Conservation (phyloP, 2,113 vertebrate genomes). For the Thryonomys swinderianus region DNA sequence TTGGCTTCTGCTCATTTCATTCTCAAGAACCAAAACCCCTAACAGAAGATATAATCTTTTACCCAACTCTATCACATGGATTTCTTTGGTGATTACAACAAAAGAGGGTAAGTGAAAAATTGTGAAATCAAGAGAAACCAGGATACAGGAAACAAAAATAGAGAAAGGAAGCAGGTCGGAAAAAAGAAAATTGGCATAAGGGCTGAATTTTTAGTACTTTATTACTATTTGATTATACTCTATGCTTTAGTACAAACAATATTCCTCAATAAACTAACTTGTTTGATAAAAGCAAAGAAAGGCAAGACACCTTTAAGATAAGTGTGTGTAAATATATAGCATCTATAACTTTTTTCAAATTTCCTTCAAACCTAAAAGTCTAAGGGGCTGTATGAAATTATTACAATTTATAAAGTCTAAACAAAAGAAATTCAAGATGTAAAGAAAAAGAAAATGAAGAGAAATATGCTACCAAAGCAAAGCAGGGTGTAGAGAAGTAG, state of each 20-base stretch:
- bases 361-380: neutral
- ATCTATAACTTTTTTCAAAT: neutral
- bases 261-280: neutral
- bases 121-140: neutral
- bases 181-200: neutral
- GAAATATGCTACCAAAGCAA: neutral
- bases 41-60: neutral
- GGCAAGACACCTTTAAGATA: neutral
- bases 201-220: neutral
- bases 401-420: slow-evolving; percentile 36
- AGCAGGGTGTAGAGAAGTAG: neutral
- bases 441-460: neutral
- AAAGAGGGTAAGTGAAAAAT: neutral
- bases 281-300: neutral
- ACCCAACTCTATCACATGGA: neutral
- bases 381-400: neutral
- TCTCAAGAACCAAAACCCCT: neutral
- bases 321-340: neutral
- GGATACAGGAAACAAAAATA: slow-evolving; percentile 20
- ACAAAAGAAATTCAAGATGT: neutral
- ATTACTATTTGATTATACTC: neutral
- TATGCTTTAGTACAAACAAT: neutral
- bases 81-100: neutral
- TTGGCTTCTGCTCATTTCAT: neutral
- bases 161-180: neutral